phyloP scores from a whole-genome alignment of 2,888 invertebrate genomes.

The Spatulosminthurus flaviceps region DNA sequence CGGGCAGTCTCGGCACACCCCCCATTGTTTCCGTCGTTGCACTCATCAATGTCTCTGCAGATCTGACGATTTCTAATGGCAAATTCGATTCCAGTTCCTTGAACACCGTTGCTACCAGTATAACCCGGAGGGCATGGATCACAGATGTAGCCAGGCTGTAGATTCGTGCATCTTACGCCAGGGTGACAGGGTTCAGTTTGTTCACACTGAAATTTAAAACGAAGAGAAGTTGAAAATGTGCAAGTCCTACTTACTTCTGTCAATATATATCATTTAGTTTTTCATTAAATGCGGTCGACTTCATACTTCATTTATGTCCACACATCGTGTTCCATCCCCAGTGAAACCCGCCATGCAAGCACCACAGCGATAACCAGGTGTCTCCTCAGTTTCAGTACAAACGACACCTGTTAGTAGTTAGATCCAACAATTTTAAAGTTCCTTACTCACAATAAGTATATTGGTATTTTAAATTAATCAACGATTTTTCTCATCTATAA shows the following conservation, averaged over 20 bases:
- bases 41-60: constrained; percentile 87
- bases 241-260: no score
- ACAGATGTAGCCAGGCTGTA: constrained; percentile 42
- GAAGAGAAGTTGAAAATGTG: constrained; percentile 2
- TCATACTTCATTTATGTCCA: constrained; percentile 74
- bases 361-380: constrained; percentile 40
- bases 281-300: background rate
- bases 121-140: constrained; percentile 69
- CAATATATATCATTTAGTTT: no score
- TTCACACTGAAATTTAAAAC: constrained; percentile 37
- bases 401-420: constrained; percentile 28
- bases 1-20: constrained; percentile 39
- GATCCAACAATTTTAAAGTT: background rate
- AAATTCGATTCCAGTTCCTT: constrained; percentile 79
- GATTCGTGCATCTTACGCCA: constrained; percentile 36
- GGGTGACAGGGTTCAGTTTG: constrained; percentile 40
- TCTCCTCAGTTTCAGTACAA: constrained; percentile 37
- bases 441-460: constrained; percentile 12
- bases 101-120: constrained; percentile 74
- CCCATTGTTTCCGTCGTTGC: constrained; percentile 68
- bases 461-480: no score
- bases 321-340: constrained; percentile 79
- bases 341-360: constrained; percentile 72
- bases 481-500: no score
- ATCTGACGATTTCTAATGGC: constrained; percentile 75